These are phyloP conservation scores for Chelidonichthys spinosus DNA, from an alignment of 2,797 vertebrate genomes.

Conservation along the genomic window DNA sequence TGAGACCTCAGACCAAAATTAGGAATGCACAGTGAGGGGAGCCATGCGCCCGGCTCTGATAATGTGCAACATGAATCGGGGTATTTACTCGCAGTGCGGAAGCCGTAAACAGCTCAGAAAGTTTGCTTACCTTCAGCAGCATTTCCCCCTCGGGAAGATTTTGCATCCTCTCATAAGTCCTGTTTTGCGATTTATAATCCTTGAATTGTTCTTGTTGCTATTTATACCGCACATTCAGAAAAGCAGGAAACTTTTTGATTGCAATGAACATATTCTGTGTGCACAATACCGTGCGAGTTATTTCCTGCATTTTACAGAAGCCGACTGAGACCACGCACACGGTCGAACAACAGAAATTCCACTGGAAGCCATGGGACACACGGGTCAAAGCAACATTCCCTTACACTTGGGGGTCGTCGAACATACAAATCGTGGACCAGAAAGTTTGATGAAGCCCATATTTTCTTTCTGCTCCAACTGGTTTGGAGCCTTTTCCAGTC, in stretches of 20 bases:
- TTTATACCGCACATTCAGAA: conserved; percentile 72
- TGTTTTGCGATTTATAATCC: conserved; percentile 69
- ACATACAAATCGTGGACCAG: neutral
- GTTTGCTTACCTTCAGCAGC: conserved; percentile 65
- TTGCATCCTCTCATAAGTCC: conserved; percentile 57
- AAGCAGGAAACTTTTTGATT: conserved; percentile 82
- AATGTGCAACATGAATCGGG: conserved; percentile 23
- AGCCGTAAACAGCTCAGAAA: conserved; percentile 49
- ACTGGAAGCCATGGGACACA: conserved; percentile 43
- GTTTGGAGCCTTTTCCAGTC: conserved; percentile 9
- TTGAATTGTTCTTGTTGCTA: conserved; percentile 80
- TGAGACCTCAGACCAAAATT: conserved; percentile 78
- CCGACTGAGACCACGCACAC: conserved; percentile 46
- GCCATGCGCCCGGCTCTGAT: conserved; percentile 48
- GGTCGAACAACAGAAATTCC: conserved; percentile 36
- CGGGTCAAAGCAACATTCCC: conserved; percentile 39
- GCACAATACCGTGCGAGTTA: conserved; percentile 68
- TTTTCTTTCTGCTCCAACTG: conserved; percentile 21
- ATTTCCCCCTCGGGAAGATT: conserved; percentile 54
- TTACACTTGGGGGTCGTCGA: conserved; percentile 26
- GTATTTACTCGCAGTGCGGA: conserved; percentile 20
- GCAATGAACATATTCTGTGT: conserved; percentile 64
- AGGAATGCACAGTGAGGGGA: conserved; percentile 59
- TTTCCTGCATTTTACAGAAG: conserved; percentile 68
- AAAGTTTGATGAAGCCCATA: conserved; percentile 29